Base-by-base conservation (phyloP, 2,113 vertebrate species). In the Probosciger aterrimus region DNA sequence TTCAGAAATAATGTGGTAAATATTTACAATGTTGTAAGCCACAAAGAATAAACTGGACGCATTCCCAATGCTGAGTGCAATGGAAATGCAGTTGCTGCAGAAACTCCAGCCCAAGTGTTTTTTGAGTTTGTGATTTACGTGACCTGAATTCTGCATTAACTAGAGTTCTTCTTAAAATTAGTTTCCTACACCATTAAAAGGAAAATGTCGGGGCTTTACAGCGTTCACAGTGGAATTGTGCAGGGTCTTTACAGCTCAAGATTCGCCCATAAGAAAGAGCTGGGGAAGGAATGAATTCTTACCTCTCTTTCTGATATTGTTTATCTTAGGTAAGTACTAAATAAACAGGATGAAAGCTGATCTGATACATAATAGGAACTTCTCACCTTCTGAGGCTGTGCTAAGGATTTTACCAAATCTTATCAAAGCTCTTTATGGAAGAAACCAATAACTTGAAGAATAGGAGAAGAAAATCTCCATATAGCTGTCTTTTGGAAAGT, bases 211-310 rank as follows among this genome's bases (percentile, higher is more conserved):
- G 22, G 69, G 60, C 23, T 94, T 76, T 33, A 55, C 59, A 43
- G 70, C 12, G 47, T 35, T 93, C 75, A 31, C 68, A 88, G 57
- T 43, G 35, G 71, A 91, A 88, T 18, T 69, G 47, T 6, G 2
- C n/a, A 68, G 37, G 39, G 47, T 82, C 69, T 71, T 81, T 31
- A 47, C 33, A 55, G 47, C 53, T 79, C 37, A 37, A 62, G 28
- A 70, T 39, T 89, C 25, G 14, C 44, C 27, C 20, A 4, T 14
- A 53, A 41, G 50, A 87, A 22, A 7, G 14, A 76, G 60, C 35
- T 73, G 52, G 24, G 33, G 14, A 89, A 93, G 39, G 52, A 95
- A 88, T 60, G n/a, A 81, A 86, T 94, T 93, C 74, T 95, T 90
- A 91, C 57, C 43, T 92, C 71, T 78, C 14, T 22, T 47, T 73